Conservation (phyloP, 2,797 vertebrate genomes). For the Lycodopsis pacificus region DNA sequence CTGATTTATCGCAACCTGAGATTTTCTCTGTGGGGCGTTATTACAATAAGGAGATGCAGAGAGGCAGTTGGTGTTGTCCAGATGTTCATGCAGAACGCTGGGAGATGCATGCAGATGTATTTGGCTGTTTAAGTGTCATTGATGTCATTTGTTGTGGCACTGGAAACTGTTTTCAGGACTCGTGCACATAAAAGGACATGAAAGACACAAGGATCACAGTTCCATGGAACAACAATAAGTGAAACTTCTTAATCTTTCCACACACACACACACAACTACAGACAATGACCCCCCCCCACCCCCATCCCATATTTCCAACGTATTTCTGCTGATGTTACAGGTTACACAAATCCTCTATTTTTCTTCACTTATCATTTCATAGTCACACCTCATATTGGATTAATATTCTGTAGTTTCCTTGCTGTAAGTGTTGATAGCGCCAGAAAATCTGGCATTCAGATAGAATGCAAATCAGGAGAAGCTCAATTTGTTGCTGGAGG, state of each 20-base stretch:
- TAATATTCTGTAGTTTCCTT: constrained; percentile 1
- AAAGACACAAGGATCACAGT: background rate
- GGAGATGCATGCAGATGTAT: background rate
- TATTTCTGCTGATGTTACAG: background rate
- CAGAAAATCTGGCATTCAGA: constrained; percentile 39
- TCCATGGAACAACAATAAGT: background rate
- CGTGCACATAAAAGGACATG: background rate
- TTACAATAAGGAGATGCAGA: constrained; percentile 16
- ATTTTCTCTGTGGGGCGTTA: constrained; percentile 10
- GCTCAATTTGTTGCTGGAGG: constrained; percentile 52
- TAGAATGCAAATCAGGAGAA: constrained; percentile 62
- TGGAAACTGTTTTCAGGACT: background rate
- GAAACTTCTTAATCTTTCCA: background rate
- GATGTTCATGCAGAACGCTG: constrained; percentile 39
- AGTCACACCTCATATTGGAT: constrained; percentile 8
- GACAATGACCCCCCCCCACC: background rate
- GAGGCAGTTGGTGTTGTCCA: constrained; percentile 38
- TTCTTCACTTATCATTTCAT: background rate
- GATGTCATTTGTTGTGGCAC: constrained; percentile 18
- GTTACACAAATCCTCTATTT: background rate
- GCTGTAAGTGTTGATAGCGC: constrained; percentile 6
- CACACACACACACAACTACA: background rate
- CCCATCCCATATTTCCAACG: background rate
- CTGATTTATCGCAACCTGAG: constrained; percentile 14
- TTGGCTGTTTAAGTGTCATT: background rate